Evolutionary conservation across 1,140 invertebrate species (phyloP).

Genomic region (Geopemphigus sp.): DNA sequence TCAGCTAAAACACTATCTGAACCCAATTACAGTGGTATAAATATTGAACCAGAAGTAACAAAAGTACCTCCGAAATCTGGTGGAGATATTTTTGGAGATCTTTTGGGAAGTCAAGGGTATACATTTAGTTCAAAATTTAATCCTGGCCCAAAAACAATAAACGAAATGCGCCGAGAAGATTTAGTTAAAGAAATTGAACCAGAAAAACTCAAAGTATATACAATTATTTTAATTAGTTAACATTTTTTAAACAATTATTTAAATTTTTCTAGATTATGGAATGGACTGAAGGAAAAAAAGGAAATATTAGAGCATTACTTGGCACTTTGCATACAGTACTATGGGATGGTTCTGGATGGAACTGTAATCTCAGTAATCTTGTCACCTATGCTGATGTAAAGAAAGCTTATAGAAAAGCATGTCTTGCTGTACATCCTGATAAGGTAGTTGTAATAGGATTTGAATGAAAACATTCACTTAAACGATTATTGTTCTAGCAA

Average conservation of each 20-base stretch:
- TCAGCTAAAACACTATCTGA: constrained; percentile 55
- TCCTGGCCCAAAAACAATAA: constrained; percentile 81
- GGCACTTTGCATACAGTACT: constrained; percentile 91
- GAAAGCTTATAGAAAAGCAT: constrained; percentile 92
- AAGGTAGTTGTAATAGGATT: constrained; percentile 67
- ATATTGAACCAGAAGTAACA: constrained; percentile 64
- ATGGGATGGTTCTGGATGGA: constrained; percentile 94
- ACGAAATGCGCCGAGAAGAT: constrained; percentile 87
- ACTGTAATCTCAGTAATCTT: constrained; percentile 90
- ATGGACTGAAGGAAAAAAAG: constrained; percentile 93
- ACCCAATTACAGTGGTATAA: constrained; percentile 63
- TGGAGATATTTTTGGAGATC: constrained; percentile 83
- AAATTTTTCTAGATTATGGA: constrained; percentile 61
- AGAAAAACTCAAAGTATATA: constrained; percentile 75
- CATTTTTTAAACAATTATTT: constrained; percentile 10
- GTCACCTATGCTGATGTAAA: constrained; percentile 90
- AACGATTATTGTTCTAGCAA: constrained; percentile 66
- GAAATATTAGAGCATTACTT: constrained; percentile 91
- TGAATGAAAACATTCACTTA: not conserved
- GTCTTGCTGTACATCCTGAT: constrained; percentile 95
- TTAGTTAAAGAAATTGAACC: constrained; percentile 86
- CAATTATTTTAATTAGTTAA: not conserved
- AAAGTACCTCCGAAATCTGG: constrained; percentile 52
- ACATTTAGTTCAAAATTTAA: constrained; percentile 75
- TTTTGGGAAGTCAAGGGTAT: constrained; percentile 85